Percentiles rank a stretch among this genome's conserved stretches.
Evolutionary conservation across 2,113 vertebrate species (phyloP).

Genomic region (Aspidoscelis tigris): DNA sequence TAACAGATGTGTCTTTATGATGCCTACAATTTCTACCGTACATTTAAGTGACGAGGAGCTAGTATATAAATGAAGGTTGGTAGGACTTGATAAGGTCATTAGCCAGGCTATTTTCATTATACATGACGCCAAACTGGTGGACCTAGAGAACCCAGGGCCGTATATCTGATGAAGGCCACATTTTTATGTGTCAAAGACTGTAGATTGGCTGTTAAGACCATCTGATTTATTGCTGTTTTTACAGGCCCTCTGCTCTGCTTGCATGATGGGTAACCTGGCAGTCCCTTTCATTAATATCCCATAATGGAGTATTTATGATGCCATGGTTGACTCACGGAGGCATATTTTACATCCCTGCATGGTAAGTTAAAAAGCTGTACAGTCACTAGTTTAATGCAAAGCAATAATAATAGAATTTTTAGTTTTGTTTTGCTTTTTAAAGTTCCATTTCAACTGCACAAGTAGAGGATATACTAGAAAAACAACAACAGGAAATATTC

Average conservation of each 20-base stretch:
- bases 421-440: not conserved
- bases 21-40: constrained; percentile 45
- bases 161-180: constrained; percentile 58
- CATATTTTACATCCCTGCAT: constrained; percentile 66
- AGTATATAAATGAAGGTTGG: constrained; percentile 58
- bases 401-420: constrained; percentile 30
- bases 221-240: constrained; percentile 68
- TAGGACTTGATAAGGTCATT: constrained; percentile 61
- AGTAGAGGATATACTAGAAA: constrained; percentile 4
- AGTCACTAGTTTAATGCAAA: constrained; percentile 46
- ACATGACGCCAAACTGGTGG: constrained; percentile 50
- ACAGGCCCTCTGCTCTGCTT: constrained; percentile 56
- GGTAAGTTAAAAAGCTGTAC: constrained; percentile 54
- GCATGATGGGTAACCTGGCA: constrained; percentile 52
- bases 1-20: constrained; percentile 63
- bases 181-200: constrained; percentile 64
- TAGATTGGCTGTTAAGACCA: constrained; percentile 59
- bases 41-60: constrained; percentile 29
- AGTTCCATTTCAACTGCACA: constrained; percentile 20
- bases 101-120: constrained; percentile 58
- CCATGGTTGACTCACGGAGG: constrained; percentile 53
- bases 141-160: constrained; percentile 51
- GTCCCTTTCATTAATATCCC: constrained; percentile 73
- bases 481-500: constrained; percentile 2
- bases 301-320: constrained; percentile 73